A percentile compares a stretch with the other conserved stretches of the same genome.
Evolutionary conservation across 2,888 invertebrate species (phyloP).

Genomic region (Monochamus alternatus): DNA sequence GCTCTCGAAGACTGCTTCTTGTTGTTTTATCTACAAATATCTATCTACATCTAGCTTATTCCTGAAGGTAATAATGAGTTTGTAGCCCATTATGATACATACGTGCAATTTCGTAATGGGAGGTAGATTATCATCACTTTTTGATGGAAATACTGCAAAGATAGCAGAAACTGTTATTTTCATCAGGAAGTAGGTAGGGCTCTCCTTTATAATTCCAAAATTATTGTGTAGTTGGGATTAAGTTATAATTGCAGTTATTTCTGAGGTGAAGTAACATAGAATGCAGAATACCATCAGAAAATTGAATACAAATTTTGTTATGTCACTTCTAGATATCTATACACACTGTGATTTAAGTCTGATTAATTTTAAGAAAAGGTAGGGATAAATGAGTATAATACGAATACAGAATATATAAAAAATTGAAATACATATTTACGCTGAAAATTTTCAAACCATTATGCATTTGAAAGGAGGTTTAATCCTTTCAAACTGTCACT

Average conservation of each 20-base stretch:
- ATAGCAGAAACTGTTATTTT: conserved; percentile 27
- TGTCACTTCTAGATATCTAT: background rate
- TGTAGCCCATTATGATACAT: conserved; percentile 29
- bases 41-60: conserved; percentile 39
- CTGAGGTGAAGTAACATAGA: background rate
- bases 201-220: conserved; percentile 18
- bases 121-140: conserved; percentile 32
- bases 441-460: no score
- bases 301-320: background rate
- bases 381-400: no score
- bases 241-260: conserved; percentile 9
- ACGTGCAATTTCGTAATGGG: conserved; percentile 29
- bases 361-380: no score
- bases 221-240: conserved; percentile 17
- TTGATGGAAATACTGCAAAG: conserved; percentile 29
- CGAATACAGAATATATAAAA: no score
- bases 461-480: no score
- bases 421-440: no score
- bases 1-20: conserved; percentile 41
- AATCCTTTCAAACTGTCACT: no score
- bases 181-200: conserved; percentile 33
- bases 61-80: conserved; percentile 32
- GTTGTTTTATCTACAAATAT: conserved; percentile 42
- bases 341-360: no score
- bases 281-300: background rate